Conservation (phyloP, 1,140 invertebrate species). For the Sminthurides bifidus region DNA sequence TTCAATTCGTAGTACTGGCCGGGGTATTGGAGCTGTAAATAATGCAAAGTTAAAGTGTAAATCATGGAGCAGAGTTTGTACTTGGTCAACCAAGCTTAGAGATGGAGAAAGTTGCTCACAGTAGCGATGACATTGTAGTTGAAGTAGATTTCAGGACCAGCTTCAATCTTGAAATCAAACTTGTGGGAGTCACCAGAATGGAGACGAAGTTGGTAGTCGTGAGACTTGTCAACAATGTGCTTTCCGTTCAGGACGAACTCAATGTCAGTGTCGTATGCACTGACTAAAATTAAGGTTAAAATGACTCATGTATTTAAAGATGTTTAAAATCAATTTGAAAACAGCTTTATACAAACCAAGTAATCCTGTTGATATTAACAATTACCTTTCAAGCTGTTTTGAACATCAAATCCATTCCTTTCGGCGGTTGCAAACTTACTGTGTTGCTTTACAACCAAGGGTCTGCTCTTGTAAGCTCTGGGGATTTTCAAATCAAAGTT, state of each 20-base stretch:
- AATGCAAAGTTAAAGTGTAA: neutral
- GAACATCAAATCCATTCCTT: slow-evolving; percentile 16
- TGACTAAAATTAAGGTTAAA: too few species aligned
- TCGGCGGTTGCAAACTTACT: neutral
- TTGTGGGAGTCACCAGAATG: neutral
- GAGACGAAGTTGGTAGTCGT: slow-evolving; percentile 2
- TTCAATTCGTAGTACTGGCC: slow-evolving; percentile 17
- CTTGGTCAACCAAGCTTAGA: neutral
- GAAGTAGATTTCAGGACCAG: neutral
- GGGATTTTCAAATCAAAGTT: too few species aligned
- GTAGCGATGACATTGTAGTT: slow-evolving; percentile 10
- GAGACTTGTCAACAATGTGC: neutral
- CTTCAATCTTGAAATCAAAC: slow-evolving; percentile 7
- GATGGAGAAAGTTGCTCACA: slow-evolving; percentile 5
- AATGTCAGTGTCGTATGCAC: slow-evolving; percentile 6
- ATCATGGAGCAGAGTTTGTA: neutral
- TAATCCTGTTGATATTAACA: neutral
- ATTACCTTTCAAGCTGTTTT: slow-evolving; percentile 12
- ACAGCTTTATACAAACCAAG: neutral
- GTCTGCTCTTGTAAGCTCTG: too few species aligned
- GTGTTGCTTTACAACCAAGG: neutral
- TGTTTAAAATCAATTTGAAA: too few species aligned
- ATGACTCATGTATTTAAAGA: too few species aligned
- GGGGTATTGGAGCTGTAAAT: slow-evolving; percentile 12
- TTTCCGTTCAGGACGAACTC: slow-evolving; percentile 12